Base-by-base conservation (phyloP, 1,140 invertebrate species). In the Drosophila kurseongensis region DNA sequence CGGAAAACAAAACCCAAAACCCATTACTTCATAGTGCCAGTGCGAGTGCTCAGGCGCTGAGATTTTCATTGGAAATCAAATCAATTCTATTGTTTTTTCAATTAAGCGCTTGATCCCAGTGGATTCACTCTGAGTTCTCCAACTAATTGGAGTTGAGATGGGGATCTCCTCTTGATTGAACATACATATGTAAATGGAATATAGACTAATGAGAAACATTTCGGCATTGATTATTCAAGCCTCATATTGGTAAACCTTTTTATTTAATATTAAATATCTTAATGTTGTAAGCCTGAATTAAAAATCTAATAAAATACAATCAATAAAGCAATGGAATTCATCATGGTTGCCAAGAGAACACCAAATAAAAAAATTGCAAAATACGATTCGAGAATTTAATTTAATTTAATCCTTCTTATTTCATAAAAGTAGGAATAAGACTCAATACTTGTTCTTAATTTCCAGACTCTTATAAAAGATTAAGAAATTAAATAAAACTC, bases 21-120 rank as follows among this genome's bases (percentile, higher is more conserved):
- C 59, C 51, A 59, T 71, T 71, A 69, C 65, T 42, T 41, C 67
- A 72, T 59, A 78, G 50, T 42, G 52, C n/a, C 47, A 78, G 44
- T 48, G 50, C 12, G 27, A 61, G 52, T 40, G 56, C 42, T 27
- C 14, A 4, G 16, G 4, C 35, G 12, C 16, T 38, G 58, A 56
- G 36, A 69, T 69, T 71, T 71, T 71, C 67, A 36, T 48, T 23
- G 51, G 44, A 72, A 72, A 72, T 50, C 65, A 32, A 71, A 72
- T 72, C 52, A 35, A 48, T 36, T 58, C 67, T 47, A 72, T 66
- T 68, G 65, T 68, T 54, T 60, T 36, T 48, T 71, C 63, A 69
- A 69, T 69, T 56, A 69, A 68, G 63, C 18, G 13, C 6, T 18
- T 23, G 14, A 45, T 40, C 45, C 35, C 51, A 51, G 40, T 10